Evolutionary conservation across 2,888 invertebrate species (phyloP).

Genomic region (Cryptocephalus primarius): DNA sequence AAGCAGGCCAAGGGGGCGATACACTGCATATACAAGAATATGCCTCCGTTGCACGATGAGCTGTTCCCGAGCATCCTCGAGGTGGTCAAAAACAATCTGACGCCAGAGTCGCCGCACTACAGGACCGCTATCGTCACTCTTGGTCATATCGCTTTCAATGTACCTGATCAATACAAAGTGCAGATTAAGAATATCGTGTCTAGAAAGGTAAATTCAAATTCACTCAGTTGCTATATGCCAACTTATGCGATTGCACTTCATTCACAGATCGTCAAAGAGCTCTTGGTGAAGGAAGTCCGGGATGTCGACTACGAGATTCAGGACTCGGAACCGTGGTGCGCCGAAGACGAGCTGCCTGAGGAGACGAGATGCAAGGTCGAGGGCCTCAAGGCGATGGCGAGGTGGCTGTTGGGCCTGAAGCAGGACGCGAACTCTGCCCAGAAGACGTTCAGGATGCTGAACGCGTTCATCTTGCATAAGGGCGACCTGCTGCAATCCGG

Average conservation of each 20-base stretch:
- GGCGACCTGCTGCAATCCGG: slow-evolving; percentile 56
- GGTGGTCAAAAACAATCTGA: slow-evolving; percentile 62
- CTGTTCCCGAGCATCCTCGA: slow-evolving; percentile 79
- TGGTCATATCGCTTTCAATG: slow-evolving; percentile 88
- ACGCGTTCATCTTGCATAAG: slow-evolving; percentile 86
- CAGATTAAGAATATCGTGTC: slow-evolving; percentile 92
- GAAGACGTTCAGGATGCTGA: slow-evolving; percentile 89
- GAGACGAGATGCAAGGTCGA: slow-evolving; percentile 89
- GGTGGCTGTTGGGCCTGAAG: slow-evolving; percentile 88
- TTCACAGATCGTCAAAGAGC: slow-evolving; percentile 78
- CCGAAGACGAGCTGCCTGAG: slow-evolving; percentile 76
- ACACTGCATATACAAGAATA: slow-evolving; percentile 80
- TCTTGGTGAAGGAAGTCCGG: slow-evolving; percentile 68
- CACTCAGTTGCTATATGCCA: background rate
- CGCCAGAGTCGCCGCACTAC: slow-evolving; percentile 68
- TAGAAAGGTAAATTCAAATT: slow-evolving; percentile 51
- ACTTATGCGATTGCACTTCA: too few species aligned
- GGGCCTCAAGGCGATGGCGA: slow-evolving; percentile 91
- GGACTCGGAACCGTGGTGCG: slow-evolving; percentile 54
- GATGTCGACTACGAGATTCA: slow-evolving; percentile 37
- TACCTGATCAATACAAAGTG: slow-evolving; percentile 80
- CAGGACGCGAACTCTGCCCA: slow-evolving; percentile 79
- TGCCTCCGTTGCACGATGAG: slow-evolving; percentile 56
- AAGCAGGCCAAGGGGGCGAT: slow-evolving; percentile 97
- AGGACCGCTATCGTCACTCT: slow-evolving; percentile 89